Evolutionary conservation across 2,113 vertebrate genomes (phyloP).

Genomic region (Eulacestoma nigropectus): DNA sequence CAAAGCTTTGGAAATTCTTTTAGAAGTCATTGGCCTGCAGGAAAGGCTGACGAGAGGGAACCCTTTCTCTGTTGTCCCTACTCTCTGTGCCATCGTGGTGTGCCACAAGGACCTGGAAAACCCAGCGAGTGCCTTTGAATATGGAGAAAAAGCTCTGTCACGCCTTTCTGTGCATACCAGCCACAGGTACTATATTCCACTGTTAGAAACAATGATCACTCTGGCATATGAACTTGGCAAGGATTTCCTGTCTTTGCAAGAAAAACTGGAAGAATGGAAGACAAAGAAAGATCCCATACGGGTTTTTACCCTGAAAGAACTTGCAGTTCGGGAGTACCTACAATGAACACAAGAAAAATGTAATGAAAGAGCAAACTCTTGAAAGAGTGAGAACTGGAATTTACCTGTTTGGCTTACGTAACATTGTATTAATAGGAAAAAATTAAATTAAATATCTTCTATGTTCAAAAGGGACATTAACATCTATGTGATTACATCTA

Average conservation of each 20-base stretch:
- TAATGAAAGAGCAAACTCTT: background rate
- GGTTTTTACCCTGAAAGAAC: slow-evolving; percentile 82
- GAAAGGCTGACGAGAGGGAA: slow-evolving; percentile 80
- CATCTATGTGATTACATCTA: background rate
- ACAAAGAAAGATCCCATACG: slow-evolving; percentile 62
- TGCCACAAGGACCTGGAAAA: slow-evolving; percentile 86
- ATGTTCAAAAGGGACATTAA: background rate
- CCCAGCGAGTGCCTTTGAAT: slow-evolving; percentile 70
- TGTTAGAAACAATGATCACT: slow-evolving; percentile 83
- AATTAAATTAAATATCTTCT: background rate
- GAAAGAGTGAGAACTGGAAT: background rate
- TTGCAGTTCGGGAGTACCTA: slow-evolving; percentile 82
- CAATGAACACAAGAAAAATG: background rate
- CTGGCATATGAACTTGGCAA: slow-evolving; percentile 81
- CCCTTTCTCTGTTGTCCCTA: slow-evolving; percentile 70
- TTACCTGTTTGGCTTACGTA: background rate
- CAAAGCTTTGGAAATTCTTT: slow-evolving; percentile 73
- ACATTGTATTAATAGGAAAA: background rate
- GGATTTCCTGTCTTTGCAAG: slow-evolving; percentile 83
- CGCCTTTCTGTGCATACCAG: slow-evolving; percentile 62
- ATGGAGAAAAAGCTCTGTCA: slow-evolving; percentile 76
- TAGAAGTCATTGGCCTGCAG: slow-evolving; percentile 74
- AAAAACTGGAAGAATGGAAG: slow-evolving; percentile 75
- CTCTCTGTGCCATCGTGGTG: slow-evolving; percentile 81
- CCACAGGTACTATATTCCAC: slow-evolving; percentile 72